Evolutionary conservation across 2,797 vertebrate species (phyloP), one percentile per base, ranked within the genome.

Genomic region (Vespertilio murinus): DNA sequence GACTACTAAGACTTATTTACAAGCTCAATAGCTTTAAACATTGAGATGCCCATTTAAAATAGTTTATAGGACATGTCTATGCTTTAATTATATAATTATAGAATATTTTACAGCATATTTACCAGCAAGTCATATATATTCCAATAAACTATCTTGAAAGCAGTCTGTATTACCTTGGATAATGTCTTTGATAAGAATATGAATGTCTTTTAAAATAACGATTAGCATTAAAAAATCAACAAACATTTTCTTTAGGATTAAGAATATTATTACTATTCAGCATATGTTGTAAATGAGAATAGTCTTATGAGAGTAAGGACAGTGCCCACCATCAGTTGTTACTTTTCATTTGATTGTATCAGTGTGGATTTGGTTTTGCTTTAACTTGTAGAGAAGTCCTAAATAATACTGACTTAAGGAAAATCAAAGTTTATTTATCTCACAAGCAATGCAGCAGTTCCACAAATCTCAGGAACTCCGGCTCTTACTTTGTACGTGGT

Each of bases 21-120:
- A 40, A 88, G 90, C 96, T 96, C 22, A 90, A 87, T 69, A 82
- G 52, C 25, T 82, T 86, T 93, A 87, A 88, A 70, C 22, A 64
- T 20, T 40, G 79, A 25, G 20, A 33, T 10, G 6, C 22, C 42
- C 95, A 4, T 28, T 96, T 84, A 28, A 67, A 67, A 18, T 69
- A 23, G 3, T 4, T 94, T 95, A 77, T 25, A 91, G 38, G 25
- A 28, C 3, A 40, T 40, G 33, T 18, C 7, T 82, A 30, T 1
- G 70, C 2, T 64, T 52, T 88, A 90, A 33, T n/a, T 93, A 38
- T 28, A 35, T 45, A 5, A 16, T n/a, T 45, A 61, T 52, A 87
- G 47, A 88, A 47, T 80, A 75, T 78, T 88, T 75, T 3, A 77
- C 1, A 45, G 5, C 1, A 16, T 71, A 35, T 88, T 70, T 47